phyloP scores from a whole-genome alignment of 2,888 invertebrate genomes.

The Tipula helvola region DNA sequence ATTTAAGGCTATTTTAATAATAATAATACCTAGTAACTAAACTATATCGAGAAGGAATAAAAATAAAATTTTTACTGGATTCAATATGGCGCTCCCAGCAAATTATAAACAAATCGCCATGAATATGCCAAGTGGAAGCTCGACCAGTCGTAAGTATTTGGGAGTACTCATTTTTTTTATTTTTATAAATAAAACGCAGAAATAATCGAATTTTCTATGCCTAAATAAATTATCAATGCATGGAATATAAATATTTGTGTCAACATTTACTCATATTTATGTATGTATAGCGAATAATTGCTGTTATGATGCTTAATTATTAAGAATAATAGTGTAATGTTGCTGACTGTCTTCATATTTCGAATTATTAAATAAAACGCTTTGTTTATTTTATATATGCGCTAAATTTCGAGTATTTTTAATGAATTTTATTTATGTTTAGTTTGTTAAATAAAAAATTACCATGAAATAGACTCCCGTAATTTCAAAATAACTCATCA shows the following conservation, averaged over 20 bases:
- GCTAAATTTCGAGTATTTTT: neutral
- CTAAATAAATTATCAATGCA: neutral
- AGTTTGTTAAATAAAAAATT: neutral
- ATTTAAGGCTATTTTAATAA: neutral
- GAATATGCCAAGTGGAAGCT: conserved; percentile 43
- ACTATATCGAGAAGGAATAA: neutral
- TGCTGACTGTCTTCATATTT: neutral
- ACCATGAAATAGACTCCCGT: neutral
- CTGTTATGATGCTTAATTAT: neutral
- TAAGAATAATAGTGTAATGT: neutral
- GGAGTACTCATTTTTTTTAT: neutral
- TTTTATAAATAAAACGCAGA: neutral
- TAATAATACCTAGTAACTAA: neutral
- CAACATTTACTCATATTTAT: neutral
- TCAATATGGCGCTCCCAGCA: conserved; percentile 61
- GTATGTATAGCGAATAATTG: neutral
- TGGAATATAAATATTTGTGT: neutral
- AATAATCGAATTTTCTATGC: neutral
- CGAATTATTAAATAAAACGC: neutral
- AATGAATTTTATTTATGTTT: neutral
- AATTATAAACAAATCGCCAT: conserved; percentile 77
- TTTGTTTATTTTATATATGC: neutral
- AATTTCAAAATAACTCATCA: too few relatives aligned
- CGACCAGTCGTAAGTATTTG: conserved; percentile 22
- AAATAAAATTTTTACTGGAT: neutral